phyloP scores from a whole-genome alignment of 2,113 vertebrate genomes.

The Leucopternis melanops region DNA sequence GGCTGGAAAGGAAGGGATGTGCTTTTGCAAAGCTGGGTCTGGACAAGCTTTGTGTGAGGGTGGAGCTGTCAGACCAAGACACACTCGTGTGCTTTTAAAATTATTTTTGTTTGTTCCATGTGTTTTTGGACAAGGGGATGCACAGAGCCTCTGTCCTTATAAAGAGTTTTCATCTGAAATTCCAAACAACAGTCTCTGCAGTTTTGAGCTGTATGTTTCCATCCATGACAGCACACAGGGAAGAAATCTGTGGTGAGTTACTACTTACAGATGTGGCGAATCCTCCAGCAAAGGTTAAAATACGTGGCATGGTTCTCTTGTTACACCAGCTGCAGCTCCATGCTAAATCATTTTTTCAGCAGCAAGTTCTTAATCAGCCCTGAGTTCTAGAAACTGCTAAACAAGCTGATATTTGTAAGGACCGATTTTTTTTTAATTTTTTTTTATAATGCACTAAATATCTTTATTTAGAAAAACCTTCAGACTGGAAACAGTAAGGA shows the following conservation, averaged over 20 bases:
- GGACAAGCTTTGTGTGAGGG: conserved; percentile 2
- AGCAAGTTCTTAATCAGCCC: conserved; percentile 28
- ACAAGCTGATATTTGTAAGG: conserved; percentile 22
- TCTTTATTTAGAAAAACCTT: conserved; percentile 12
- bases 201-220: not conserved
- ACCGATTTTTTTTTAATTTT: not conserved
- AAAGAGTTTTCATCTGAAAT: conserved; percentile 8
- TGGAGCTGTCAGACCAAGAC: not conserved
- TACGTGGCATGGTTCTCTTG: conserved; percentile 33
- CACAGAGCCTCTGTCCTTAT: not conserved
- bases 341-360: conserved; percentile 41
- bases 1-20: conserved; percentile 25
- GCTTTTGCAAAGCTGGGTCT: conserved; percentile 18
- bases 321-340: conserved; percentile 23
- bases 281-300: conserved; percentile 50
- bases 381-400: conserved; percentile 15
- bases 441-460: not conserved
- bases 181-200: not conserved
- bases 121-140: not conserved
- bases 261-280: conserved; percentile 48
- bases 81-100: not conserved
- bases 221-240: not conserved
- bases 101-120: not conserved
- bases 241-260: conserved; percentile 41
- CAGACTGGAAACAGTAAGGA: not conserved